Evolutionary conservation across 2,888 invertebrate species (phyloP).

Genomic region (Tetranychus piercei): DNA sequence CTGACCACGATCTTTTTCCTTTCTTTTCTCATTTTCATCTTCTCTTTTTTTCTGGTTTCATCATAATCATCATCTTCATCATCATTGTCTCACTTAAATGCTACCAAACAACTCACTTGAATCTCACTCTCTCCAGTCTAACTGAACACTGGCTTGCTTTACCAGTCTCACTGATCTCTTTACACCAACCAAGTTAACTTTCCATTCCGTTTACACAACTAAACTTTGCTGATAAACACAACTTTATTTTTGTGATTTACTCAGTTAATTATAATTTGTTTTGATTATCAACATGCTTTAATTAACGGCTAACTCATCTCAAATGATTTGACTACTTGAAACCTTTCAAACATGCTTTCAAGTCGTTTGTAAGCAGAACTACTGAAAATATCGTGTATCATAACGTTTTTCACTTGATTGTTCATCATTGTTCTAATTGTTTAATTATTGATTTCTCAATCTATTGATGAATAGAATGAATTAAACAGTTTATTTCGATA

Average conservation of each 20-base stretch:
- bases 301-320: too few species aligned
- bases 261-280: too few species aligned
- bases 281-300: too few species aligned
- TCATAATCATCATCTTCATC: not conserved
- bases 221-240: not conserved
- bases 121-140: not conserved
- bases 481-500: too few species aligned
- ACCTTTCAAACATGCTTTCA: too few species aligned
- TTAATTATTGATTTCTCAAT: too few species aligned
- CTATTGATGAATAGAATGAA: too few species aligned
- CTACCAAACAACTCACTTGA: not conserved
- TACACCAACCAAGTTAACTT: not conserved
- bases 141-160: not conserved
- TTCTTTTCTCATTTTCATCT: not conserved
- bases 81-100: not conserved
- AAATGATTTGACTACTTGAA: too few species aligned
- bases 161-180: not conserved
- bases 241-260: not conserved
- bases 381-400: too few species aligned
- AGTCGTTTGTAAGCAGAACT: too few species aligned
- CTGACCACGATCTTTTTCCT: not conserved
- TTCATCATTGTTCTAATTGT: too few species aligned
- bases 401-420: too few species aligned
- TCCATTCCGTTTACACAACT: not conserved
- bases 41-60: not conserved